Evolutionary conservation across 2,888 invertebrate genomes (phyloP), one percentile per base, ranked within the genome.

Genomic region (Polymixis flavicincta): DNA sequence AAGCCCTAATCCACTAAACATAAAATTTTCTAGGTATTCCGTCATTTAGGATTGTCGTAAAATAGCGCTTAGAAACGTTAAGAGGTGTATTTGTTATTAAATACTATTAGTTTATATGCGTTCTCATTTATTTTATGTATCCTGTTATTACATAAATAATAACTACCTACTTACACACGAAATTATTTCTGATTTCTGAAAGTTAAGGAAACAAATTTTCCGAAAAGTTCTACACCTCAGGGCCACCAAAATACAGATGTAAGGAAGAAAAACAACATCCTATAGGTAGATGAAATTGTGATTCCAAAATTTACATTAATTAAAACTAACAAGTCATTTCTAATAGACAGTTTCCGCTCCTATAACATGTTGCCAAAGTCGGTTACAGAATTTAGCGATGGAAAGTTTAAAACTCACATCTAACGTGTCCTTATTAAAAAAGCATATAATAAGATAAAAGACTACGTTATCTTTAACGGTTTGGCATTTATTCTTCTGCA

Each of bases 11-110:
- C 7, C 7, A 37, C 22, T 11, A 19, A 48, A 8, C 14, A 32
- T 25, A n/a, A 42, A 0, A 14, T 54, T 70, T 64, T 48, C 60
- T 55, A 32, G 37, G 25, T 52, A 67, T 42, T 52, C 22, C n/a
- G 42, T 70, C n/a, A 71, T 78, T 66, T 52, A n/a, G 25, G 54
- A 66, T n/a, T 17, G 3, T 45, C 25, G 60, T 78, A 61, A 69
- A 76, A 68, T 11, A 32, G 25, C 32, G 25, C 45, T 57, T 68
- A n/a, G 32, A 9, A 70, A 65, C 4, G 42, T 69, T 28, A 50
- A 25, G 8, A 32, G 7, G 28, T 42, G 22, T 78, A 25, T 61
- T 59, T 70, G 50, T 32, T 61, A 50, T 37, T 22, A 22, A 61
- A 19, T 17, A 64, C 32, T 65, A 50, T 59, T 59, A 25, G 45